Conservation (phyloP, 2,113 vertebrate species). For the Microtus pennsylvanicus region DNA sequence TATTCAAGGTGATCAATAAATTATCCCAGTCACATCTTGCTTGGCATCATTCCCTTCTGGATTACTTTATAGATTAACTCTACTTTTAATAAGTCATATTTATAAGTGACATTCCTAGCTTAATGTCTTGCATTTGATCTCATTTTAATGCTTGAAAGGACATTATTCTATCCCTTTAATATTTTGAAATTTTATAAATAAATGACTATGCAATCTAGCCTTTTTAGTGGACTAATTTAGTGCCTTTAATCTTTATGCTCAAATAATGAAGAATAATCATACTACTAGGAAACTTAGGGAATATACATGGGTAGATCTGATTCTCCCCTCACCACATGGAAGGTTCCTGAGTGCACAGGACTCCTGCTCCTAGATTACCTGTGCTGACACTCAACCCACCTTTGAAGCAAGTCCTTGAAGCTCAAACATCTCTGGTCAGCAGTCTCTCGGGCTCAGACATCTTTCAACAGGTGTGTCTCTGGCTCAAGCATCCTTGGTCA, state of each 20-base stretch:
- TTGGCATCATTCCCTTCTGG: neutral
- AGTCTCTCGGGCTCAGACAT: neutral
- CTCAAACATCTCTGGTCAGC: neutral
- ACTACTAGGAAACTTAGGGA: neutral
- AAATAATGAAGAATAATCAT: neutral
- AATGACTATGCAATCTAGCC: neutral
- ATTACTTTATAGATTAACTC: constrained; percentile 38
- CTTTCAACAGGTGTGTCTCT: too few species aligned
- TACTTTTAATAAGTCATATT: constrained; percentile 42
- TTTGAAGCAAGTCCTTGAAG: neutral
- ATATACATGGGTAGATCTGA: neutral
- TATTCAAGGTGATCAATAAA: neutral
- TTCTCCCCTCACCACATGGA: neutral
- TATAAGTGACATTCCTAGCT: constrained; percentile 32
- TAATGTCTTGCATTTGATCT: constrained; percentile 4
- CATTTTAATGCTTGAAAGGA: neutral
- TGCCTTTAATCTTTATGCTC: neutral
- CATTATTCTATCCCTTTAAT: neutral
- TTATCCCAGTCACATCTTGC: neutral
- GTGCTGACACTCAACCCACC: neutral
- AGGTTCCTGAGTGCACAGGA: neutral
- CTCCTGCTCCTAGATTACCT: neutral
- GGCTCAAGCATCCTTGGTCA: too few species aligned
- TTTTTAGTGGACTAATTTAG: neutral
- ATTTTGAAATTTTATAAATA: neutral